A percentile compares a stretch with the other conserved stretches of the same genome.
Conservation (phyloP, 2,888 invertebrate genomes). For the Ethmia dodecea region DNA sequence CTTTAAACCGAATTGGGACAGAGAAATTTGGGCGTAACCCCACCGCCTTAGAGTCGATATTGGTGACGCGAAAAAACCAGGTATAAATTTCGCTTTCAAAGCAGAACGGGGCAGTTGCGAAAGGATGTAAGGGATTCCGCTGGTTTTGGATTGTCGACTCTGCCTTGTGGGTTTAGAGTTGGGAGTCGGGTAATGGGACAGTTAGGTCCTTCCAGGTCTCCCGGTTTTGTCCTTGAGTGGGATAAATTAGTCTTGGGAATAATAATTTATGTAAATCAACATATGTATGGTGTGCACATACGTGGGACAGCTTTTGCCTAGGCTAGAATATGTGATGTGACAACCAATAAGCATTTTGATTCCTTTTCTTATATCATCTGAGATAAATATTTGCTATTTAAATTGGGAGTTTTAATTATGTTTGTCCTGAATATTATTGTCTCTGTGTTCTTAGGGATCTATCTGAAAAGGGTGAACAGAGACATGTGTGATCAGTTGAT, state of each 20-base stretch:
- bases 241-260: constrained; percentile 73
- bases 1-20: constrained; percentile 27
- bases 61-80: constrained; percentile 28
- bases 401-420: too few species aligned
- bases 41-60: constrained; percentile 10
- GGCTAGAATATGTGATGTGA: too few species aligned
- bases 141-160: not conserved
- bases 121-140: too few species aligned
- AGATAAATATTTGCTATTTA: too few species aligned
- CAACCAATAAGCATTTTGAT: too few species aligned
- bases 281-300: constrained; percentile 21
- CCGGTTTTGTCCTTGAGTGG: constrained; percentile 62
- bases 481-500: too few species aligned
- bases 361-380: too few species aligned
- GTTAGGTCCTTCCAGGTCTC: constrained; percentile 57
- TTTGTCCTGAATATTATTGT: too few species aligned
- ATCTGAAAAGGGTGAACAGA: too few species aligned
- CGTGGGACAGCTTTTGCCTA: not conserved
- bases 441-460: too few species aligned
- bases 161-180: constrained; percentile 22
- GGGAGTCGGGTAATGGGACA: constrained; percentile 1
- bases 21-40: constrained; percentile 32
- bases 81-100: constrained; percentile 76
- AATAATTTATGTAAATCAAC: constrained; percentile 74
- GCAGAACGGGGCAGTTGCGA: too few species aligned